Evolutionary conservation across 64 coral and sea anemone genomes (phyloP).

Genomic region (Montipora efflorescens): DNA sequence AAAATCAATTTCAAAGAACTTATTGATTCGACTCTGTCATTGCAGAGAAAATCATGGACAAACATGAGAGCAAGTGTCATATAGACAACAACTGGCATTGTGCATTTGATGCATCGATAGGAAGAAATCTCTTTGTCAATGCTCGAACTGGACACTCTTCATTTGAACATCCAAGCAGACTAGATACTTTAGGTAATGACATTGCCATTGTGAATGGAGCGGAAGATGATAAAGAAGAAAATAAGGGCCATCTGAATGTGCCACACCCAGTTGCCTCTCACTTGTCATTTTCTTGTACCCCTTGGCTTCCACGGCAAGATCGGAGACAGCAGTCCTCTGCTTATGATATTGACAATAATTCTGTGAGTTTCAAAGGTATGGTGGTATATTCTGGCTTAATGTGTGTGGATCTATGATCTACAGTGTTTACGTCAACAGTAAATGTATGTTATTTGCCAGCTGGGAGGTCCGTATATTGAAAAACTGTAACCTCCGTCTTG

Average conservation of each 20-base stretch:
- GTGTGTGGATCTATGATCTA: background rate
- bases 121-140: constrained; percentile 82
- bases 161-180: constrained; percentile 46
- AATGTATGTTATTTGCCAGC: too few relatives aligned
- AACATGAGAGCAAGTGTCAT: background rate
- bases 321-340: background rate
- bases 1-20: too few relatives aligned
- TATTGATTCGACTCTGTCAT: background rate
- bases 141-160: constrained; percentile 82
- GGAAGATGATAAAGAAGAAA: background rate
- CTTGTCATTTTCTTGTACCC: constrained; percentile 92
- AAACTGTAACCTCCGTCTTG: too few relatives aligned
- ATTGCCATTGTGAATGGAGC: background rate
- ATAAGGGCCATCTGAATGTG: background rate
- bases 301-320: constrained; percentile 87
- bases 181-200: background rate
- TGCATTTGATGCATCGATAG: constrained; percentile 63
- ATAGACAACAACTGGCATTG: constrained; percentile 59
- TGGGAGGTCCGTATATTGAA: too few relatives aligned
- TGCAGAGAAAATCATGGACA: background rate
- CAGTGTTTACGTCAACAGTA: too few relatives aligned
- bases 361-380: background rate
- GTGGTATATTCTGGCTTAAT: background rate
- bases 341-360: background rate
- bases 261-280: constrained; percentile 73